phyloP scores from a whole-genome alignment of 2,797 vertebrate genomes.

The Notolepis coatsorum region DNA sequence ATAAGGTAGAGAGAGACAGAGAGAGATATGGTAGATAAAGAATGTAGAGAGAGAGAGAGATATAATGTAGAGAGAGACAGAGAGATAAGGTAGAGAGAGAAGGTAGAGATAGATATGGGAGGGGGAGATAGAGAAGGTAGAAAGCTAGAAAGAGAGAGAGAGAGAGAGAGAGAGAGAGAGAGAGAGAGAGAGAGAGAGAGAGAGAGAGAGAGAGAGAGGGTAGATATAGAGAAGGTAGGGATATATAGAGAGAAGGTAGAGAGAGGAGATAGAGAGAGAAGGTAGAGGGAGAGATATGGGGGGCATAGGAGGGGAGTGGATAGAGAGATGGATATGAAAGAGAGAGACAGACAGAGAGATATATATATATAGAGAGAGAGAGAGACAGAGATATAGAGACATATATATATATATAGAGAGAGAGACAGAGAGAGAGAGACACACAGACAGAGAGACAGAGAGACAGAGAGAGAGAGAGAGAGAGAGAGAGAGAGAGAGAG shows the following conservation, averaged over 20 bases:
- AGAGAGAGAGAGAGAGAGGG: background rate
- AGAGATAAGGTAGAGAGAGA: background rate
- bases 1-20: conserved; percentile 18
- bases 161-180: conserved; percentile 20
- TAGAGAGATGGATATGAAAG: background rate
- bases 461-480: conserved; percentile 21
- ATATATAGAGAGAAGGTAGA: conserved; percentile 25
- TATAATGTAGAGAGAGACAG: background rate
- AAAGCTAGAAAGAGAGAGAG: conserved; percentile 1
- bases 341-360: background rate
- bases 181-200: background rate
- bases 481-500: background rate
- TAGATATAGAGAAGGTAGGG: conserved; percentile 14
- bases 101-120: background rate
- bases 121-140: background rate
- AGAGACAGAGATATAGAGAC: conserved; percentile 17
- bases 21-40: conserved; percentile 32
- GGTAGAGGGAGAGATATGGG: background rate
- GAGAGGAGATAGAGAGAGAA: conserved; percentile 15
- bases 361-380: conserved; percentile 4
- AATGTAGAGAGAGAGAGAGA: conserved; percentile 18
- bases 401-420: background rate
- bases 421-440: background rate
- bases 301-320: background rate
- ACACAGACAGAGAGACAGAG: background rate